Conservation (phyloP, 2,113 vertebrate genomes). For the Trematomus loennbergii region DNA sequence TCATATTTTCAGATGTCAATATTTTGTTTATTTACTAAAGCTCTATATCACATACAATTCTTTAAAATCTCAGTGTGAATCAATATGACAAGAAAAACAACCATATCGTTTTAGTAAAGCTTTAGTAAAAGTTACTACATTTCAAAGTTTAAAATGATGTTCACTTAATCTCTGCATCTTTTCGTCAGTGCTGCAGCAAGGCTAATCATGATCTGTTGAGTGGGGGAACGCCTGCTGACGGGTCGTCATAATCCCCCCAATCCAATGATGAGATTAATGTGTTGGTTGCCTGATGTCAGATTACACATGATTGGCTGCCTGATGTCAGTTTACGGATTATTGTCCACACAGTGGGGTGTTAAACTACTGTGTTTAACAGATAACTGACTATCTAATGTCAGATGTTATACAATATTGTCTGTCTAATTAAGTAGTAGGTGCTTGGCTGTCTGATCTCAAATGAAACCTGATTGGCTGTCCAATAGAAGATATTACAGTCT, state of each 20-base stretch:
- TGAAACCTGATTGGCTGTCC: not conserved
- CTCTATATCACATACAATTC: not conserved
- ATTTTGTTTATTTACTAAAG: not conserved
- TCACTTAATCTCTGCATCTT: not conserved
- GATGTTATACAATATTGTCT: not conserved
- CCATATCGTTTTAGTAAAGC: not conserved
- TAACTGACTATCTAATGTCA: constrained; percentile 6
- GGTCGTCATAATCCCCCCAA: constrained; percentile 63
- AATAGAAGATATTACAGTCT: constrained; percentile 3
- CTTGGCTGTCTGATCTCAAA: not conserved
- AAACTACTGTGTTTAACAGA: constrained; percentile 26
- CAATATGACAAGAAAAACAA: not conserved
- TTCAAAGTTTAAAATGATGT: no score
- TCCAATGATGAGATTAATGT: constrained; percentile 72
- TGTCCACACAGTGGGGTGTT: constrained; percentile 13
- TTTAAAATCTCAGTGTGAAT: not conserved
- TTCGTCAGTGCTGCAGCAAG: not conserved
- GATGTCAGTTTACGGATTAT: constrained; percentile 65
- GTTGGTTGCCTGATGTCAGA: constrained; percentile 70
- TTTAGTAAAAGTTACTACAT: not conserved
- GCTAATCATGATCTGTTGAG: constrained; percentile 13
- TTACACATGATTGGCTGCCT: constrained; percentile 67
- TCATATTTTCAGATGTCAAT: not conserved
- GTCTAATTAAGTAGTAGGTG: no score
- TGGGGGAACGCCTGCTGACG: constrained; percentile 23